Evolutionary conservation across 2,888 invertebrate genomes (phyloP).

Genomic region (Dysmachus trigonus): DNA sequence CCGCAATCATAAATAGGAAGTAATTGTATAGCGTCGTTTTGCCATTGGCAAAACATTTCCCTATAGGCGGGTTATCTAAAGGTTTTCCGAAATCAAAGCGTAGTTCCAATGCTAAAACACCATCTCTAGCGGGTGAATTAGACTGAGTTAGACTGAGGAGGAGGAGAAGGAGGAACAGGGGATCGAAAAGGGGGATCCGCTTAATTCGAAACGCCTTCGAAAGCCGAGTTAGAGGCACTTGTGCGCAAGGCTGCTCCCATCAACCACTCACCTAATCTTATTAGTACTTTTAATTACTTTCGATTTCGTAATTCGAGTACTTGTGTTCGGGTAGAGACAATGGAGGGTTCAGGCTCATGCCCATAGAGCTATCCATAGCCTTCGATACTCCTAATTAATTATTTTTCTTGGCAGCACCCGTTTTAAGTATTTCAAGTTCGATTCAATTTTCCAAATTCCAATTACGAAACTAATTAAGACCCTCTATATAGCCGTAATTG

Average conservation of each 20-base stretch:
- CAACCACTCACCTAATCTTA: slow-evolving; percentile 17
- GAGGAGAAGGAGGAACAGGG: too few species aligned
- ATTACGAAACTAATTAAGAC: slow-evolving; percentile 34
- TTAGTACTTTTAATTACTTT: slow-evolving; percentile 30
- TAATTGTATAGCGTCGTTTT: background rate
- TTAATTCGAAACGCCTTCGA: background rate
- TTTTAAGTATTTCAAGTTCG: slow-evolving; percentile 28
- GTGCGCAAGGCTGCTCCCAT: background rate
- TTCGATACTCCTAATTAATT: slow-evolving; percentile 34
- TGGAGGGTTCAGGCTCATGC: background rate
- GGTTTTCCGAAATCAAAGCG: background rate
- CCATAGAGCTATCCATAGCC: background rate
- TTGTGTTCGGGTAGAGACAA: background rate
- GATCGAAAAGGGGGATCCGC: too few species aligned
- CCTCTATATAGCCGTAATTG: slow-evolving; percentile 28
- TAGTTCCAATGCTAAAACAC: background rate
- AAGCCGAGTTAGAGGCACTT: background rate
- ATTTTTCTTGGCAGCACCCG: slow-evolving; percentile 11
- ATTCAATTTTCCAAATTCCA: slow-evolving; percentile 36
- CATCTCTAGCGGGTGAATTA: background rate
- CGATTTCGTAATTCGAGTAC: slow-evolving; percentile 9
- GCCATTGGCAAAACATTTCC: background rate
- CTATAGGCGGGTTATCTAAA: background rate
- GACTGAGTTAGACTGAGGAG: too few species aligned
- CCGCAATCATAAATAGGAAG: background rate